Conservation (phyloP, 2,797 vertebrate genomes). For the Hapalemur alaotrensis region DNA sequence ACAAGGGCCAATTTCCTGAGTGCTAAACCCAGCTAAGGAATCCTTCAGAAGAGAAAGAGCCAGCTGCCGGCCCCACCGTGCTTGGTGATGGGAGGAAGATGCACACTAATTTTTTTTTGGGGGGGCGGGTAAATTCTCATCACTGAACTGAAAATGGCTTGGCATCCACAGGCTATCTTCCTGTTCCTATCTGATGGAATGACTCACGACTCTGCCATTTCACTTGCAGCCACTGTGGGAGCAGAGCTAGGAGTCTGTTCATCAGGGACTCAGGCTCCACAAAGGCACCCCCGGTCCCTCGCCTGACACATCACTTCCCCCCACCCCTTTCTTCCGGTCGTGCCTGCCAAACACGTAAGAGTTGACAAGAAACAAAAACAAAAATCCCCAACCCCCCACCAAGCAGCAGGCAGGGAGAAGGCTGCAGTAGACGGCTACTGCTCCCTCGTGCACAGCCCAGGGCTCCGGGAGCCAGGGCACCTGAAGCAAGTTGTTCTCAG, state of each 20-base stretch:
- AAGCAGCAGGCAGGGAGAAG: neutral
- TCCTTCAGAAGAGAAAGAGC: neutral
- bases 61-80: neutral
- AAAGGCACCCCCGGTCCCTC: neutral
- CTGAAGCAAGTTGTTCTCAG: neutral
- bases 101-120: neutral
- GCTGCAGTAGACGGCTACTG: neutral
- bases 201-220: slow-evolving; percentile 51
- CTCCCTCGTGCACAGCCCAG: neutral
- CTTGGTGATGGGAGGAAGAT: neutral
- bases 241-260: neutral
- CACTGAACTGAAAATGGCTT: slow-evolving; percentile 20
- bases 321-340: neutral
- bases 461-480: neutral
- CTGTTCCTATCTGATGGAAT: neutral
- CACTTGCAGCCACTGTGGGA: neutral
- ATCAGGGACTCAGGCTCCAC: slow-evolving; percentile 25
- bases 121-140: neutral
- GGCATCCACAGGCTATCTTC: slow-evolving; percentile 6
- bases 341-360: slow-evolving; percentile 12
- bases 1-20: neutral
- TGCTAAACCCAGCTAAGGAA: neutral
- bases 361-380: neutral
- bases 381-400: neutral
- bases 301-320: neutral